Base-by-base conservation (phyloP, 2,113 vertebrate species). In the Ammodytes marinus region DNA sequence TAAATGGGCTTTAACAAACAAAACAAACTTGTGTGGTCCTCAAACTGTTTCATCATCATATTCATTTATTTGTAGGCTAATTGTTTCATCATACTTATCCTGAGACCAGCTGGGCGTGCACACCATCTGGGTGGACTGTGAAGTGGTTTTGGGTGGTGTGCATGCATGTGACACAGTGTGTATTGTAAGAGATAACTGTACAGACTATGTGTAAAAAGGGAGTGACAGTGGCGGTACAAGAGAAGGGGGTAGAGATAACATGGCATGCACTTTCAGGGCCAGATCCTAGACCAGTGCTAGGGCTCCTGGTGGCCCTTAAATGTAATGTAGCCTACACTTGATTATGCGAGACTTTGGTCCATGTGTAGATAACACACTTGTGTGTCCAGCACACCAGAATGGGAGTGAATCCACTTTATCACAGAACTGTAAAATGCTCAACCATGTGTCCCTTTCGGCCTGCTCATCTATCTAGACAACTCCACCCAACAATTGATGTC, bases 171-270 rank as follows among this genome's bases (percentile, higher is more conserved):
- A 68, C 58, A 73, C 81, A 80, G 87, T 63, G 84, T 94, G 93
- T 77, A 76, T 80, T 76, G 80, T 88, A 74, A 58, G 39, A 94
- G 94, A 95, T 95, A 95, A 94, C 90, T 88, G 82, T 54, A 60
- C 59, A 45, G 47, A 77, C 77, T 80, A 53, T 79, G 67, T 77
- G 66, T 68, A 61, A 82, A 27, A 88, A 91, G 92, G 92, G 93
- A 89, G 92, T 91, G 91, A 65, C 91, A 63, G 66, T 86, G 86
- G 69, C 86, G 67, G 75, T 84, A 86, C 86, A 84, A 81, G 74
- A 82, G 77, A 90, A 85, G 76, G 72, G 63, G 40, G 11, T 46
- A 65, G 66, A 93, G 90, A 94, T 93, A 93, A 94, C 88, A 73
- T 49, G 66, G 46, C 49, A 40, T 49, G 35, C 45, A 68, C 57